Evolutionary conservation across 2,113 vertebrate species (phyloP), one percentile per base, ranked within the genome.

Genomic region (Felis chaus): DNA sequence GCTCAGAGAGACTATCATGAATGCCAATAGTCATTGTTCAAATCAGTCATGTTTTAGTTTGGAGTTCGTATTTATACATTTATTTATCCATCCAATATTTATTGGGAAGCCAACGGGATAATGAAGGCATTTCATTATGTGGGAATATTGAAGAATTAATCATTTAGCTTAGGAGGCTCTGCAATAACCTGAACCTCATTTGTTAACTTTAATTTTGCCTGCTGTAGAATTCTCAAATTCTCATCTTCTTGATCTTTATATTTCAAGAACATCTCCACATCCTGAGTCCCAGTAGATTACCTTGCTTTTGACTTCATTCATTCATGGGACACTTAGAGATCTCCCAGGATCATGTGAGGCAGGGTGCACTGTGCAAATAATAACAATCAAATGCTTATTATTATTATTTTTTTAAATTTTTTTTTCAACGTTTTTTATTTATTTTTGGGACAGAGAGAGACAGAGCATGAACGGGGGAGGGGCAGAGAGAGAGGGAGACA

Each of bases 21-120:
- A 39, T 86, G 45, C 36, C 36, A 33, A 21, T 19, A 63, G 45
- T 83, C 50, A 69, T 71, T 85, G 12, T 79, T 88, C 9, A 57
- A n/a, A 9, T 81, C 66, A 96, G 61, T 50, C 27, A 41, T 79
- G 66, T 41, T 80, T 94, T 94, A 57, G 76, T 91, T 80, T 73
- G 81, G 65, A 68, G 65, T 96, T 91, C 57, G 5, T 84, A 48
- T 81, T 80, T 91, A 93, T 84, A 84, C 57, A 31, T 81, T 93
- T 93, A 69, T 80, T 93, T 7, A 84, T 84, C 25, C 29, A 50
- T 88, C 61, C 31, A 41, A 55, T 5, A 53, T 69, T 94, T 79
- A 74, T 68, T 90, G 86, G 45, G 48, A 5, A 18, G 66, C 0
- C 66, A 4, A 31, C 4, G 2, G 15, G 9, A 29, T 69, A 36